Conservation (phyloP, 1,140 invertebrate genomes). For the Pseudomyrmex cubaensis region DNA sequence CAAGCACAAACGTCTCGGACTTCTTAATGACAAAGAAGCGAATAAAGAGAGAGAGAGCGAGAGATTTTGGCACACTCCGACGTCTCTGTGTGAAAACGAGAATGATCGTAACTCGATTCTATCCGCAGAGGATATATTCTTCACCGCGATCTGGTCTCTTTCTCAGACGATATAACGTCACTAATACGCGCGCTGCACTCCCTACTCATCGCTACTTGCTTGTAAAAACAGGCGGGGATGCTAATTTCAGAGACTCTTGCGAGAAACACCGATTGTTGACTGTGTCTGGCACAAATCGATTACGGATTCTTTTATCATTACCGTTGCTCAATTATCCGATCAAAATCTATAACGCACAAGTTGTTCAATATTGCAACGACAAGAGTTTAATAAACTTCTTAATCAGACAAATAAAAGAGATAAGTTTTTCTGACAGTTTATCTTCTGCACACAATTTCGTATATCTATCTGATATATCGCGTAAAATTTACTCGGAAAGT, state of each 20-base stretch:
- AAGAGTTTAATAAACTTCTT: not conserved
- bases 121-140: conserved; percentile 46
- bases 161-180: conserved; percentile 32
- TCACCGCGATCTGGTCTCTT: conserved; percentile 37
- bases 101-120: conserved; percentile 58
- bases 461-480: not conserved
- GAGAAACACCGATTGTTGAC: not conserved
- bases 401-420: not conserved
- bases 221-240: not conserved
- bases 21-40: not conserved
- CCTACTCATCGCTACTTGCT: not conserved
- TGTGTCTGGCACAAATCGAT: too few relatives aligned
- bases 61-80: conserved; percentile 29
- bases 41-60: not conserved
- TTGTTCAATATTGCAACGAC: too few relatives aligned
- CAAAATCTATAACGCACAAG: too few relatives aligned
- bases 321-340: too few relatives aligned
- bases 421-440: not conserved
- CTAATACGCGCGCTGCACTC: not conserved
- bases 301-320: too few relatives aligned
- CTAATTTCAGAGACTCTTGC: conserved; percentile 12
- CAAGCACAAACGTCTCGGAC: not conserved
- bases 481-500: conserved; percentile 30
- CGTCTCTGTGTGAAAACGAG: conserved; percentile 47
- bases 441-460: too few relatives aligned